Evolutionary conservation across 1,140 invertebrate genomes (phyloP).

Genomic region (Phenacoccus solenopsis): DNA sequence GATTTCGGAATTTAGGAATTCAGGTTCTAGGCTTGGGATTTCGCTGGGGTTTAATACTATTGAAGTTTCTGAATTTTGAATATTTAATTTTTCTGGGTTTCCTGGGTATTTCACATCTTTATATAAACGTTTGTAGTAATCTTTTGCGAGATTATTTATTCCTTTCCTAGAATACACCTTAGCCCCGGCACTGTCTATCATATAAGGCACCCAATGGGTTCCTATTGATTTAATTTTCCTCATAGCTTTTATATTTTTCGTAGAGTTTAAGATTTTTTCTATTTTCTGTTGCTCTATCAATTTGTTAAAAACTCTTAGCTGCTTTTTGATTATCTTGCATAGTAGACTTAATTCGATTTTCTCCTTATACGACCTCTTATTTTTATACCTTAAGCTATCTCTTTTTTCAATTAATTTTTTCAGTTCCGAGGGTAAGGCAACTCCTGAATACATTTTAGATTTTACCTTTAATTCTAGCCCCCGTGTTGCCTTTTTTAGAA

Average conservation of each 20-base stretch:
- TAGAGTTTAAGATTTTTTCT: background rate
- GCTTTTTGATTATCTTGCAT: background rate
- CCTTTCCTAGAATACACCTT: background rate
- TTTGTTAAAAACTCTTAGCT: background rate
- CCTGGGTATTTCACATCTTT: background rate
- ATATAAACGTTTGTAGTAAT: background rate
- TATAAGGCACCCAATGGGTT: background rate
- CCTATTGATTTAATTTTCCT: background rate
- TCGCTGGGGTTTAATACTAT: too few relatives aligned
- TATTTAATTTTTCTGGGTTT: too few relatives aligned
- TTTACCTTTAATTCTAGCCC: too few relatives aligned
- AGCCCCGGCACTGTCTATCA: background rate
- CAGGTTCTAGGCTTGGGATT: background rate
- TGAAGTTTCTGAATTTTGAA: too few relatives aligned
- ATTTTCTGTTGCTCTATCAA: background rate
- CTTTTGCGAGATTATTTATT: background rate
- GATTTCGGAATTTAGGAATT: background rate
- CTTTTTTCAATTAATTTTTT: too few relatives aligned
- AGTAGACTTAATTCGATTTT: background rate
- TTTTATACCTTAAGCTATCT: too few relatives aligned
- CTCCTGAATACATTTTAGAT: too few relatives aligned
- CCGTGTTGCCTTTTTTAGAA: too few relatives aligned
- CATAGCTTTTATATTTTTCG: too few relatives aligned
- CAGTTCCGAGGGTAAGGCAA: too few relatives aligned
- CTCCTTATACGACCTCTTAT: background rate